phyloP scores from a whole-genome alignment of 2,888 invertebrate genomes.

The Pseudococcus jackbeardsleyi region DNA sequence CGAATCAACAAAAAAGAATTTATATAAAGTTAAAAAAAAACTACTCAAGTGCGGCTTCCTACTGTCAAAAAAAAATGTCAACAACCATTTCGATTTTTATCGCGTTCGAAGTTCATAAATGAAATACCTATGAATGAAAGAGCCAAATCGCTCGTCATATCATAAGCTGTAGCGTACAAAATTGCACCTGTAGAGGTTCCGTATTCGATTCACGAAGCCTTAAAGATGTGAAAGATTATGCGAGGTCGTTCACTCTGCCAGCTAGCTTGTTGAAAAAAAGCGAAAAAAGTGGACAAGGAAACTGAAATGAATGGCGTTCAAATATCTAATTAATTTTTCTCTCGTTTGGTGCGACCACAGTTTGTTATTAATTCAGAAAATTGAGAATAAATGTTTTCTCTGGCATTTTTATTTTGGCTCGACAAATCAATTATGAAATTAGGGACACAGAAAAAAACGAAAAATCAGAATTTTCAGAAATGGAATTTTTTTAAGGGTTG shows the following conservation, averaged over 20 bases:
- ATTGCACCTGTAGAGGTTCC: background rate
- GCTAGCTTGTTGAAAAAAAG: background rate
- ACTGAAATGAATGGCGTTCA: background rate
- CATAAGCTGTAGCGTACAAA: background rate
- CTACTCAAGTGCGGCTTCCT: background rate
- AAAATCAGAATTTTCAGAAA: too few relatives aligned
- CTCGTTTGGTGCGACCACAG: background rate
- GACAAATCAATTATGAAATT: too few relatives aligned
- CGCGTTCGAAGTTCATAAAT: background rate
- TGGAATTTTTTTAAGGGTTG: too few relatives aligned
- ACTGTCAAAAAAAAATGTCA: background rate
- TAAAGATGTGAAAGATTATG: background rate
- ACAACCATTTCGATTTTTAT: background rate
- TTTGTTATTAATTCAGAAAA: too few relatives aligned
- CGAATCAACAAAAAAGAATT: too few relatives aligned
- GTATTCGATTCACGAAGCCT: conserved; percentile 5
- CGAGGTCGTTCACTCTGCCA: background rate
- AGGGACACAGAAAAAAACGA: too few relatives aligned
- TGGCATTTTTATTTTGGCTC: too few relatives aligned
- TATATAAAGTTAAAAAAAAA: too few relatives aligned
- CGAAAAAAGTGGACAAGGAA: background rate
- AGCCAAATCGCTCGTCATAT: background rate
- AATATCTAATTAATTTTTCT: background rate
- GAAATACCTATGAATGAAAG: conserved; percentile 2
- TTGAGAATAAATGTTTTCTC: too few relatives aligned